Evolutionary conservation across 2,113 vertebrate species (phyloP).

Genomic region (Pterocles gutturalis): DNA sequence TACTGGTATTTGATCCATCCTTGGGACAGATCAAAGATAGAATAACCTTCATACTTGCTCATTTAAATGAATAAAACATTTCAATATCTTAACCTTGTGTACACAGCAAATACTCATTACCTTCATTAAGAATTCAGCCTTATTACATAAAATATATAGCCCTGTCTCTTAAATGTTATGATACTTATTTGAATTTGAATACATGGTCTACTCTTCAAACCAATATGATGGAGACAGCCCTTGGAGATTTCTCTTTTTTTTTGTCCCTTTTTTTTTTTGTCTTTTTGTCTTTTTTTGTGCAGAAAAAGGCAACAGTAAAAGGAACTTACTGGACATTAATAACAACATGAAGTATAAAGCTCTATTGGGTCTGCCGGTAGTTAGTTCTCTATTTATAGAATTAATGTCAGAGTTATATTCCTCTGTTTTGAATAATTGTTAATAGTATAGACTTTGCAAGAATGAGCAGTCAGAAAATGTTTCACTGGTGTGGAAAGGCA

Average conservation of each 20-base stretch:
- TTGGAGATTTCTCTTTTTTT: not conserved
- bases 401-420: not conserved
- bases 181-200: not conserved
- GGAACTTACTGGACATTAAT: not conserved
- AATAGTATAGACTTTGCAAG: not conserved
- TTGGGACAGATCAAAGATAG: not conserved
- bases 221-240: not conserved
- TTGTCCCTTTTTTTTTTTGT: not conserved
- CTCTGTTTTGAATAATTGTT: not conserved
- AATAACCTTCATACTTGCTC: not conserved
- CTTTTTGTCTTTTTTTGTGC: too few species aligned
- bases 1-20: not conserved
- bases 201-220: not conserved
- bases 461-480: not conserved
- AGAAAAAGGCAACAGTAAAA: not conserved
- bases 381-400: not conserved
- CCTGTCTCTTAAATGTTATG: not conserved
- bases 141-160: not conserved
- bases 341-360: not conserved
- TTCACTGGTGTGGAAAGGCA: not conserved
- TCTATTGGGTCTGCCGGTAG: rapidly evolving
- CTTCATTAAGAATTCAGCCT: not conserved
- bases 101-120: not conserved
- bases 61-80: not conserved
- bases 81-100: not conserved